Evolutionary conservation across 2,888 invertebrate genomes (phyloP).

Genomic region (Altica lythri): DNA sequence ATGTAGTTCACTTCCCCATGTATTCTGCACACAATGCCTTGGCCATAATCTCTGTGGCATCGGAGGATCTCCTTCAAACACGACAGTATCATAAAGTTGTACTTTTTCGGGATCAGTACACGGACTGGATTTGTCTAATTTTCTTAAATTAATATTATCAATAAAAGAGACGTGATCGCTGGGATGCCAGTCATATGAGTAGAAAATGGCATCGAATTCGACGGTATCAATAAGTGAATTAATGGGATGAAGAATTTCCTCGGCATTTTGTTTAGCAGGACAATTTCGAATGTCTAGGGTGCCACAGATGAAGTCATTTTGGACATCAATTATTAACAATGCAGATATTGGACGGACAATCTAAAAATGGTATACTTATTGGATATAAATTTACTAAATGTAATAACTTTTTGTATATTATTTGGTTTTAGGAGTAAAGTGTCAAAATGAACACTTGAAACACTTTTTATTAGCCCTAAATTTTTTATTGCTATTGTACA

Average conservation of each 20-base stretch:
- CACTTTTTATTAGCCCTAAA: too few species aligned
- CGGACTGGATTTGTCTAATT: constrained; percentile 71
- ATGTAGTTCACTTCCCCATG: constrained; percentile 92
- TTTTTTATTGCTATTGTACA: too few species aligned
- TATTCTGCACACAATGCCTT: constrained; percentile 90
- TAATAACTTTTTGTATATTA: too few species aligned
- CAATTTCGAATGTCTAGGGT: constrained; percentile 89
- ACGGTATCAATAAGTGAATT: constrained; percentile 80
- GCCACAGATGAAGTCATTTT: constrained; percentile 96
- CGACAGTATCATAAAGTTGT: constrained; percentile 84
- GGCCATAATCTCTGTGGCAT: constrained; percentile 93
- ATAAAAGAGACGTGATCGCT: constrained; percentile 93
- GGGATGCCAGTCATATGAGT: constrained; percentile 97
- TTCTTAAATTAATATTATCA: constrained; percentile 76
- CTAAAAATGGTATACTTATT: too few species aligned
- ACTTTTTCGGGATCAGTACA: constrained; percentile 72
- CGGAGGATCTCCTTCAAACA: constrained; percentile 83
- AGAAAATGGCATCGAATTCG: constrained; percentile 84
- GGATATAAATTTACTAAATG: too few species aligned
- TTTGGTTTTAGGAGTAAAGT: too few species aligned
- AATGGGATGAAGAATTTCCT: constrained; percentile 87
- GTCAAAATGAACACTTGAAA: too few species aligned
- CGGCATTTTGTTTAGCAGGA: constrained; percentile 86
- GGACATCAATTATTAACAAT: constrained; percentile 91
- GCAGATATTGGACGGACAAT: constrained; percentile 71